Percentiles rank a stretch among this genome's conserved stretches.
These are phyloP conservation scores for Xiphias gladius DNA, from an alignment of 2,113 vertebrate genomes.

Conservation along the genomic window DNA sequence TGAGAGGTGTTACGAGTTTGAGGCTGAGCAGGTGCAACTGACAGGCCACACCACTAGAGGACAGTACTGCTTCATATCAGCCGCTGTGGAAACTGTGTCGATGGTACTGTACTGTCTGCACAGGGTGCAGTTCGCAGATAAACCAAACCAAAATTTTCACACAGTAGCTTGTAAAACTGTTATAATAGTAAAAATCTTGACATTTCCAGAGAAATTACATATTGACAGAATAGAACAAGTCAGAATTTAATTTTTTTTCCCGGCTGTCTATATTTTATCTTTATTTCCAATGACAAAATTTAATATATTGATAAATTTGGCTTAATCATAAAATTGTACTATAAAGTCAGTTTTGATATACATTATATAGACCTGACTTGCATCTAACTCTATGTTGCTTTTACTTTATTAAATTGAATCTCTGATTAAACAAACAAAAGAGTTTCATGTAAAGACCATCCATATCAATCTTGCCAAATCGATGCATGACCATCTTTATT, in stretches of 20 bases:
- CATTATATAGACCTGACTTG: neutral
- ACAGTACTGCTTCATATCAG: constrained; percentile 23
- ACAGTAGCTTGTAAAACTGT: neutral
- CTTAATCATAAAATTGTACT: neutral
- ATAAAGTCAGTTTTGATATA: neutral
- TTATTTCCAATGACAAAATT: neutral
- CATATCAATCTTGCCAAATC: neutral
- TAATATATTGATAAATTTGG: neutral
- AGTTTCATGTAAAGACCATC: neutral
- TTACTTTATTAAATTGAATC: constrained; percentile 1
- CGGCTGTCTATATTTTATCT: neutral
- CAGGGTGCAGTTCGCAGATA: neutral
- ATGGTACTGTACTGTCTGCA: neutral
- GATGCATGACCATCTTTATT: constrained; percentile 43
- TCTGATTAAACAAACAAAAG: neutral
- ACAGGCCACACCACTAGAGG: constrained; percentile 38
- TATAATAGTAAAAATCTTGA: neutral
- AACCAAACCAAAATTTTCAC: neutral
- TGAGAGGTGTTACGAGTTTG: neutral
- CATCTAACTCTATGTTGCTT: neutral
- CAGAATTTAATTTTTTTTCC: neutral
- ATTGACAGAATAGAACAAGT: neutral
- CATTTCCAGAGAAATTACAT: neutral
- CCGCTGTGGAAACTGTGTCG: neutral
- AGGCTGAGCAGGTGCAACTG: constrained; percentile 17